Base-by-base conservation (phyloP, 2,113 vertebrate genomes). In the Tychaedon coryphoeus region DNA sequence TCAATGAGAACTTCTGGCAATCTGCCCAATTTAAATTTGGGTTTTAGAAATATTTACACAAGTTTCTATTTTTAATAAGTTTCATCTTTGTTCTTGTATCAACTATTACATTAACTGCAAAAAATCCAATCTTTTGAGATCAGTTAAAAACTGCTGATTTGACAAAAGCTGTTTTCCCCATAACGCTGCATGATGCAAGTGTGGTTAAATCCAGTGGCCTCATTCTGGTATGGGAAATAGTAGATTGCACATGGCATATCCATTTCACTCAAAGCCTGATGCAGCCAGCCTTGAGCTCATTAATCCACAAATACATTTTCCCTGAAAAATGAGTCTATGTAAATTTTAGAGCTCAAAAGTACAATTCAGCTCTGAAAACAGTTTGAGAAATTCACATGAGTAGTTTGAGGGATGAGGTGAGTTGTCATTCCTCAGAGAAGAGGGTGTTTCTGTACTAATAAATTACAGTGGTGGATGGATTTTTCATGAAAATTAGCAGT, bases 281-380 rank as follows among this genome's bases (percentile, higher is more conserved):
- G 65, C 86, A 92, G 86, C 42, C 85, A 80, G 85, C 31, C 71
- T 38, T 56, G 69, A 74, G 53, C 65, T 95, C 81, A 84, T 96
- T 92, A 94, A 93, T 91, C 74, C 81, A 40, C 74, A 90, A 85
- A 66, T 87, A 62, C 17, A 15, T 95, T 94, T 96, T 86, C 66
- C 85, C 50, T 94, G 87, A 94, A 94, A 96, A 95, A 96, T 87
- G 84, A 76, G 28, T 83, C 71, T 67, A 73, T 95, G 79, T 85
- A 95, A 71, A 96, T 96, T 88, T 92, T 73, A 88, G 65, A 85
- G 67, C 22, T 91, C 51, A 36, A 23, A 91, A 92, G 57, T 83
- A 76, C 72, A 73, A 53, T 90, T 91, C 40, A 76, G 54, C 70
- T 96, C 51, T 75, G 70, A 67, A 86, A 93, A 51, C 75, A 79